These are phyloP conservation scores for Lampris incognitus DNA, from an alignment of 2,113 vertebrate genomes.

Conservation along the genomic window DNA sequence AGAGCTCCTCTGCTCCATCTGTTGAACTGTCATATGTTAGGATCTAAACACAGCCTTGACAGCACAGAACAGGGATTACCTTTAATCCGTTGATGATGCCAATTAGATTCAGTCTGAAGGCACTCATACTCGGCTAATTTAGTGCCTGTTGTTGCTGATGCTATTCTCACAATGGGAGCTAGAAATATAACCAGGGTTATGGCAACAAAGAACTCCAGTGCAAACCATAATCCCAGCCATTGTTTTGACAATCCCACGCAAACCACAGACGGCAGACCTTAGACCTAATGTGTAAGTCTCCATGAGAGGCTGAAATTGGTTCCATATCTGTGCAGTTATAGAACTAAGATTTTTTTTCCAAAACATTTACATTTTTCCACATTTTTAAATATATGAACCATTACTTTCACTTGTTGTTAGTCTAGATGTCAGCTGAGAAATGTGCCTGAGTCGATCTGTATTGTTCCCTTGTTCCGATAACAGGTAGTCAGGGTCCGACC, in stretches of 20 bases:
- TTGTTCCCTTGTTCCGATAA: slow-evolving; percentile 4
- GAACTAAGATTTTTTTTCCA: background rate
- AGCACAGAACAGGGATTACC: slow-evolving; percentile 41
- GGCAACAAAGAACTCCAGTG: slow-evolving; percentile 16
- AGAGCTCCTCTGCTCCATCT: slow-evolving; percentile 14
- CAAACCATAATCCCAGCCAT: background rate
- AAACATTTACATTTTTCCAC: background rate
- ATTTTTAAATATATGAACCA: background rate
- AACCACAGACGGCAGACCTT: background rate
- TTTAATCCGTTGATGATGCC: slow-evolving; percentile 56
- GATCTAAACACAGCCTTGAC: slow-evolving; percentile 23
- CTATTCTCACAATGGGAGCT: slow-evolving; percentile 5
- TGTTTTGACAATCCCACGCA: background rate
- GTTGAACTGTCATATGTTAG: slow-evolving; percentile 22
- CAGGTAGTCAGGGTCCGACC: slow-evolving; percentile 93
- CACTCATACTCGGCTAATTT: slow-evolving; percentile 29
- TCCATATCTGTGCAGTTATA: background rate
- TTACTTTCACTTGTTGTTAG: background rate
- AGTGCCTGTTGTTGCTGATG: slow-evolving; percentile 28
- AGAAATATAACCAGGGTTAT: slow-evolving; percentile 21
- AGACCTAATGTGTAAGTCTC: slow-evolving; percentile 14
- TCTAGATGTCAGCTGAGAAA: background rate
- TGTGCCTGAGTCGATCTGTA: background rate
- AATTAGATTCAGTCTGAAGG: slow-evolving; percentile 34
- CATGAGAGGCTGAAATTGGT: background rate